Percentiles rank a stretch among this genome's conserved stretches.
Conservation (phyloP, 2,113 vertebrate species). For the Chionomys nivalis region DNA sequence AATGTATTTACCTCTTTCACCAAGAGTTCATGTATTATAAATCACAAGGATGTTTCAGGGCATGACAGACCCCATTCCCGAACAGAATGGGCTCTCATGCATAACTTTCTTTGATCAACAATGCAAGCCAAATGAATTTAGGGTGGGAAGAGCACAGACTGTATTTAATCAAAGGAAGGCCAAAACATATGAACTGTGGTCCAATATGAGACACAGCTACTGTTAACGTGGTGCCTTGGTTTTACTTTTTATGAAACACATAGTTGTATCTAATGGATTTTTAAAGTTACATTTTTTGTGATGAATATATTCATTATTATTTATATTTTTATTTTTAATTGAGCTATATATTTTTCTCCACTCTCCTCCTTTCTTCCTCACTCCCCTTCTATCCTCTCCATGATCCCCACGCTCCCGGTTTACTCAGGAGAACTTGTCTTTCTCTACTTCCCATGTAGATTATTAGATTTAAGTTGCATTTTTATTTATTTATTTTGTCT, state of each 20-base stretch:
- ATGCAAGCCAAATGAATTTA: slow-evolving; percentile 61
- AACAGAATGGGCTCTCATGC: slow-evolving; percentile 63
- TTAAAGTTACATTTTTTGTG: background rate
- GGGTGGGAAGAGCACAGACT: slow-evolving; percentile 45
- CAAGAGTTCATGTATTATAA: slow-evolving; percentile 76
- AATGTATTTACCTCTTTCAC: slow-evolving; percentile 69
- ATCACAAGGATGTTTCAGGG: slow-evolving; percentile 67
- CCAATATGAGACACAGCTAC: background rate
- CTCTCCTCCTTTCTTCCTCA: too few relatives aligned
- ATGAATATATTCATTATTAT: background rate
- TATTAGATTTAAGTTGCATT: too few relatives aligned
- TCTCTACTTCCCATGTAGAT: too few relatives aligned
- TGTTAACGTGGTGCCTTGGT: background rate
- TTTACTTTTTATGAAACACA: slow-evolving; percentile 30
- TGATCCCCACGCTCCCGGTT: too few relatives aligned
- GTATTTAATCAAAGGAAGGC: slow-evolving; percentile 10
- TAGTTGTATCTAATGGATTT: background rate
- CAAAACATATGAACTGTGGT: background rate
- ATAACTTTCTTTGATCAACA: slow-evolving; percentile 77
- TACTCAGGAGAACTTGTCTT: too few relatives aligned
- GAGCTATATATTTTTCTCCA: too few relatives aligned
- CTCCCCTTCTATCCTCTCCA: too few relatives aligned
- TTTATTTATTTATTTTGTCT: background rate
- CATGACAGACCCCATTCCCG: slow-evolving; percentile 40
- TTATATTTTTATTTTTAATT: background rate